Conservation (phyloP, 2,797 vertebrate species). For the Phataginus tetradactyla region DNA sequence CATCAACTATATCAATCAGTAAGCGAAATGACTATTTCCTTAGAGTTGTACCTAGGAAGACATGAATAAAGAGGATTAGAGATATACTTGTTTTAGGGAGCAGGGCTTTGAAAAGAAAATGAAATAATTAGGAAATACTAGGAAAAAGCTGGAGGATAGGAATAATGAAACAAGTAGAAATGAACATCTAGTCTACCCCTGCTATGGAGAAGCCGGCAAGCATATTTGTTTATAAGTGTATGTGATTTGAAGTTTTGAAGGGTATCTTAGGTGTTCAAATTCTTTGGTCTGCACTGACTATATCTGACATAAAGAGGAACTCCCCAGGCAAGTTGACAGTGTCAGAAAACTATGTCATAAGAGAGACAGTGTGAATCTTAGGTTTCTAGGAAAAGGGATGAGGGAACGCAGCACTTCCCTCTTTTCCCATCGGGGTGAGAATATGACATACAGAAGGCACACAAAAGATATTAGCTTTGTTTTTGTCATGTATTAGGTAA, state of each 20-base stretch:
- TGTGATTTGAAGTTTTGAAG: not conserved
- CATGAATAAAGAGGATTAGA: not conserved
- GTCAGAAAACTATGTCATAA: not conserved
- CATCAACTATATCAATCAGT: not conserved
- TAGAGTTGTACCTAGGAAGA: not conserved
- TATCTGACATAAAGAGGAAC: not conserved
- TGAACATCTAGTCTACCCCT: not conserved
- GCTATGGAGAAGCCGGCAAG: not conserved
- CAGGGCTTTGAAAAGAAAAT: not conserved
- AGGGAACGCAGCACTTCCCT: not conserved
- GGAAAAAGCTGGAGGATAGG: not conserved
- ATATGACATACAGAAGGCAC: not conserved
- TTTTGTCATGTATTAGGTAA: not conserved
- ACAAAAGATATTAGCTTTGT: not conserved
- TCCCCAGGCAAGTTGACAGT: not conserved
- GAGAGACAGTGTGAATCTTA: not conserved
- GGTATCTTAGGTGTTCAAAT: not conserved
- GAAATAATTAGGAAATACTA: not conserved
- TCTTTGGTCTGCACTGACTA: not conserved
- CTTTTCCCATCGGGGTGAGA: not conserved
- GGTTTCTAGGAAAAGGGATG: not conserved
- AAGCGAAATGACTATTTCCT: not conserved
- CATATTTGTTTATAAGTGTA: not conserved
- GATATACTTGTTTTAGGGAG: not conserved
- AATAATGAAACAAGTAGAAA: not conserved